Evolutionary conservation across 2,797 vertebrate species (phyloP).

Genomic region (Helarctos malayanus): DNA sequence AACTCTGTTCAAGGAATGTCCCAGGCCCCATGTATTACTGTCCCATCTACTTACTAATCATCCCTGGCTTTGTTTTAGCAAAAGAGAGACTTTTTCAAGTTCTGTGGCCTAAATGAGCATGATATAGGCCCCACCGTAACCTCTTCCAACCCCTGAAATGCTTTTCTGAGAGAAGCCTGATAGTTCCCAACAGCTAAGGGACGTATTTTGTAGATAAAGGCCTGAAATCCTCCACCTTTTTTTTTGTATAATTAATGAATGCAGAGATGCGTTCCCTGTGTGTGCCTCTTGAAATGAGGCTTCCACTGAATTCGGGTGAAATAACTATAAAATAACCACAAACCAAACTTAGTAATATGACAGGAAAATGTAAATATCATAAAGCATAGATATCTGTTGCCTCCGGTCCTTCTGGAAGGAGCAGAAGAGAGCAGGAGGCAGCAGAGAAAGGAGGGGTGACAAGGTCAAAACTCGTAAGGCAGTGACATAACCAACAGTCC

Average conservation of each 20-base stretch:
- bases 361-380: rapidly evolving
- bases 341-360: background rate
- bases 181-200: rapidly evolving
- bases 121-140: background rate
- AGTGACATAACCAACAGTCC: background rate
- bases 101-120: rapidly evolving
- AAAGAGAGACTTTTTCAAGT: background rate
- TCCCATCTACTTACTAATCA: too few species aligned
- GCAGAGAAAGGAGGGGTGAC: too few species aligned
- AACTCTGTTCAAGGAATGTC: rapidly evolving
- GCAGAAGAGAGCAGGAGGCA: rapidly evolving
- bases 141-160: rapidly evolving
- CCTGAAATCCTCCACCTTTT: background rate
- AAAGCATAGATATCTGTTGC: background rate
- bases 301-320: background rate
- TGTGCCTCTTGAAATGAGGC: background rate
- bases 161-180: background rate
- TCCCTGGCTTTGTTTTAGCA: background rate
- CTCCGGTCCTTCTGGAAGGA: background rate
- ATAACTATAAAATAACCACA: background rate
- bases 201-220: rapidly evolving
- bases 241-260: background rate
- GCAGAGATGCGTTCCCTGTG: background rate
- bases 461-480: rapidly evolving
- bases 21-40: rapidly evolving